Conservation (phyloP, 2,888 invertebrate genomes). For the Parnassius glacialis region DNA sequence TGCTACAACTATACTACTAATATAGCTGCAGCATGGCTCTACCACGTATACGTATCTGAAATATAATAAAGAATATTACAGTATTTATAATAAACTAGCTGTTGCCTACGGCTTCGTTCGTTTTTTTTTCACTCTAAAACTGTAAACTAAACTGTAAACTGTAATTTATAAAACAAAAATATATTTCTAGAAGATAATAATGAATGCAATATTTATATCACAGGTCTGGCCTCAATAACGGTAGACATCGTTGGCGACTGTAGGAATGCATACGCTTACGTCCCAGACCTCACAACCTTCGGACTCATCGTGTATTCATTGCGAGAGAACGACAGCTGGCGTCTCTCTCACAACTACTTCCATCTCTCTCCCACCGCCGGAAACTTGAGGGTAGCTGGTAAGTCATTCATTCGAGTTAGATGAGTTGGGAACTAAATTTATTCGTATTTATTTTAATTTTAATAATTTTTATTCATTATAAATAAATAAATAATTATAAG, state of each 20-base stretch:
- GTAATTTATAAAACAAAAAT: too few species aligned
- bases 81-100: too few species aligned
- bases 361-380: slow-evolving; percentile 86
- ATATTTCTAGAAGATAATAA: too few species aligned
- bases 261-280: slow-evolving; percentile 84
- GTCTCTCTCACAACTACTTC: slow-evolving; percentile 87
- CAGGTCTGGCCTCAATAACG: slow-evolving; percentile 84
- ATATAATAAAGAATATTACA: too few species aligned
- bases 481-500: too few species aligned
- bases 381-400: slow-evolving; percentile 83
- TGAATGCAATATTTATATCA: slow-evolving; percentile 16
- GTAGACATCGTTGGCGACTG: slow-evolving; percentile 84
- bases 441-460: background rate
- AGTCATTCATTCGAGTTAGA: slow-evolving; percentile 24
- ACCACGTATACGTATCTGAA: too few species aligned
- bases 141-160: too few species aligned
- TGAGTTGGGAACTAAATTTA: background rate
- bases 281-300: slow-evolving; percentile 84
- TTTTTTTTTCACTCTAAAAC: too few species aligned
- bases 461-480: too few species aligned
- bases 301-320: slow-evolving; percentile 83
- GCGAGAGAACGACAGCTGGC: slow-evolving; percentile 84
- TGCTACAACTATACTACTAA: too few species aligned
- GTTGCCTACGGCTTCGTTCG: too few species aligned
- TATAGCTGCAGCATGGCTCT: too few species aligned